Evolutionary conservation across 2,113 vertebrate genomes (phyloP).

Genomic region (Morone chrysops): DNA sequence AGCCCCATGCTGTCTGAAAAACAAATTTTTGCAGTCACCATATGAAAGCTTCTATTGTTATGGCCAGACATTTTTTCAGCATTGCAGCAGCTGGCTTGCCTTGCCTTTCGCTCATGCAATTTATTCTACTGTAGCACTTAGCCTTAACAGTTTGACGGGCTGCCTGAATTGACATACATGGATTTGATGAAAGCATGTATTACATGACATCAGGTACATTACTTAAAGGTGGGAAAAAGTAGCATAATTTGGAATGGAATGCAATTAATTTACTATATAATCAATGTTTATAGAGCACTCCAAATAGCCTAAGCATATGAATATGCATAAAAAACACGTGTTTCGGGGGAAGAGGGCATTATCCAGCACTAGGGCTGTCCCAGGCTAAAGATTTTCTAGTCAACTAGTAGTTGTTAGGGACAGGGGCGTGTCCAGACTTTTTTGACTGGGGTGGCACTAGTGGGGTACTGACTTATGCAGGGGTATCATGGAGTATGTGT

Average conservation of each 20-base stretch:
- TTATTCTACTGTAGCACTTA: too few relatives aligned
- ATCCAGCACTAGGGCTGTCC: background rate
- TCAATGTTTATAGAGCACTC: background rate
- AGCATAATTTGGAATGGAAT: too few relatives aligned
- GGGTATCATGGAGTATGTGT: too few relatives aligned
- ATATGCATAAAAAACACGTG: background rate
- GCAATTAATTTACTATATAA: background rate
- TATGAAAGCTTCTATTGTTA: background rate
- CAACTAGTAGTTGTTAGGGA: too few relatives aligned
- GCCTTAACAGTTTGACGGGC: background rate
- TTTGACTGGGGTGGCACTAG: too few relatives aligned
- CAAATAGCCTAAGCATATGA: background rate
- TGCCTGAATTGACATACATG: background rate
- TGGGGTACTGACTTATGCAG: too few relatives aligned
- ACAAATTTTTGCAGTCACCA: background rate
- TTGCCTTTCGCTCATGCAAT: background rate
- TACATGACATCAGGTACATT: background rate
- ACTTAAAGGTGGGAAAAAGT: background rate
- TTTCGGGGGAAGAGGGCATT: background rate
- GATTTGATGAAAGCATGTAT: background rate
- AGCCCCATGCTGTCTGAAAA: background rate
- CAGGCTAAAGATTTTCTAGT: too few relatives aligned
- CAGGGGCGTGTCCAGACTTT: too few relatives aligned
- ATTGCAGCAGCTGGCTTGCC: background rate
- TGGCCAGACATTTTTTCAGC: background rate